A percentile compares a stretch with the other conserved stretches of the same genome.
phyloP scores from a whole-genome alignment of 2,797 vertebrate genomes.

The Sebastes umbrosus region DNA sequence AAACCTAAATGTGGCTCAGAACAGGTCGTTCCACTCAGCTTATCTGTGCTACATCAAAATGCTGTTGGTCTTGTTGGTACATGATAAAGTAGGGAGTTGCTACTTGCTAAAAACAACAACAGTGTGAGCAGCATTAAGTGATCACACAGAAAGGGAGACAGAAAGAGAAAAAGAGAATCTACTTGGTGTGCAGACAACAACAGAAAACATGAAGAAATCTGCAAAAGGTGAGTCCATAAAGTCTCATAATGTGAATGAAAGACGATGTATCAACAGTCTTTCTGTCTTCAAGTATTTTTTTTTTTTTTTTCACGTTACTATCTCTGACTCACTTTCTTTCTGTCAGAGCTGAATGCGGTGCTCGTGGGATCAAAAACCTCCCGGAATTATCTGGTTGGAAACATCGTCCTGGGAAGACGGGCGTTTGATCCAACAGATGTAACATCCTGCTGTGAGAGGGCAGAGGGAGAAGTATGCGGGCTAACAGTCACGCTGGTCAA shows the following conservation, averaged over 20 bases:
- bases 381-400: conserved; percentile 58
- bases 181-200: not conserved
- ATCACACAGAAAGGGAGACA: not conserved
- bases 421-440: not conserved
- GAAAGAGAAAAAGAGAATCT: not conserved
- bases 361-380: conserved; percentile 60
- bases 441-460: not conserved
- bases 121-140: not conserved
- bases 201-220: not conserved
- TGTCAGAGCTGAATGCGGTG: conserved; percentile 35
- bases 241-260: not conserved
- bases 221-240: conserved; percentile 1
- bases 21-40: not conserved
- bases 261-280: not conserved
- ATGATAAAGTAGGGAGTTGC: not conserved
- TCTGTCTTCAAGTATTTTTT: not conserved
- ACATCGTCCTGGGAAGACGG: conserved; percentile 50
- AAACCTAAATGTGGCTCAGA: no score
- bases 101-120: no score
- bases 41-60: not conserved
- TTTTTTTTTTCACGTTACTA: not conserved
- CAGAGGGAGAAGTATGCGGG: not conserved
- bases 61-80: not conserved
- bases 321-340: not conserved
- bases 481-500: conserved; percentile 36